Evolutionary conservation across 2,113 vertebrate species (phyloP).

Genomic region (Dendropsophus ebraccatus): DNA sequence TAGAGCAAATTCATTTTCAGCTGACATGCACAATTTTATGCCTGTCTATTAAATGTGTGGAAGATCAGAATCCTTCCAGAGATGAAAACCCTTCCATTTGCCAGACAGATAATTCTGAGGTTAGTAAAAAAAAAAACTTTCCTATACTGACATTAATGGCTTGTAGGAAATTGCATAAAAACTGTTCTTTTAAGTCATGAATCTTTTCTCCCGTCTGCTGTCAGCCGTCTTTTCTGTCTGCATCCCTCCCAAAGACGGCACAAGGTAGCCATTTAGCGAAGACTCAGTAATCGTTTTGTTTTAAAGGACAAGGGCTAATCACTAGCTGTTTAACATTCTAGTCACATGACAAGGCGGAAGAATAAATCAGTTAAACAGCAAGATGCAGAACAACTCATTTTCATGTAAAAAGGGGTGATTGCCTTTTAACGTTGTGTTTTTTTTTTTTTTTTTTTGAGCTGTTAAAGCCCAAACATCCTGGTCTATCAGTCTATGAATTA

Average conservation of each 20-base stretch:
- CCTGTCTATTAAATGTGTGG: constrained; percentile 18
- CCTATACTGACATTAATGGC: constrained; percentile 36
- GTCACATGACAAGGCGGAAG: constrained; percentile 73
- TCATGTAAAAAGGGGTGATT: constrained; percentile 83
- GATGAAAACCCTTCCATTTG: constrained; percentile 37
- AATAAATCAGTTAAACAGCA: constrained; percentile 81
- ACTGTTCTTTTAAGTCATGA: constrained; percentile 61
- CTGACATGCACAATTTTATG: constrained; percentile 29
- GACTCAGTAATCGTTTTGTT: constrained; percentile 75
- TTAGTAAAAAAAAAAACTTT: constrained; percentile 30
- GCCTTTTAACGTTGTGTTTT: constrained; percentile 73
- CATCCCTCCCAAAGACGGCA: constrained; percentile 72
- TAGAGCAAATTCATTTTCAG: neutral
- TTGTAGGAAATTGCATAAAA: constrained; percentile 50
- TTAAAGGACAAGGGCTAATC: constrained; percentile 84
- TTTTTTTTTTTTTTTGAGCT: constrained; percentile 70
- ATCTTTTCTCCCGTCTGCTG: constrained; percentile 60
- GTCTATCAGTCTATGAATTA: constrained; percentile 86
- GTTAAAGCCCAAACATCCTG: constrained; percentile 83
- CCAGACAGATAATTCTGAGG: constrained; percentile 44
- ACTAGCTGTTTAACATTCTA: constrained; percentile 80
- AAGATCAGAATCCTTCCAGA: constrained; percentile 34
- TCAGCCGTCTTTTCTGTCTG: constrained; percentile 61
- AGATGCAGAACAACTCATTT: constrained; percentile 81
- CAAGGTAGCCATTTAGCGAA: constrained; percentile 78